A percentile compares a stretch with the other conserved stretches of the same genome.
phyloP scores from a whole-genome alignment of 2,797 vertebrate genomes.

The Chiroxiphia lanceolata region DNA sequence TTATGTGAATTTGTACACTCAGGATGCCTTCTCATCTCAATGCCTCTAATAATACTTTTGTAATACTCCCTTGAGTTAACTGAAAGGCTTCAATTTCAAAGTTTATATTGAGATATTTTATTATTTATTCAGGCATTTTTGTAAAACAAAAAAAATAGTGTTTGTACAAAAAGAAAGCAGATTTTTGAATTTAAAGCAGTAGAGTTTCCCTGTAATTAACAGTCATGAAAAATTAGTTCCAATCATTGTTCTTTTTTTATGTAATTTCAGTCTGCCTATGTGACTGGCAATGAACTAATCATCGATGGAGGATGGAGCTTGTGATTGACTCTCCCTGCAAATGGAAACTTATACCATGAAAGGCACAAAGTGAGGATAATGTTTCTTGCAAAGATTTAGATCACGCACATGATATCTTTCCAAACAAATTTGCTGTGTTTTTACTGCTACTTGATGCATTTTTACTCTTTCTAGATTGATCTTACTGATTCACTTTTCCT shows the following conservation, averaged over 20 bases:
- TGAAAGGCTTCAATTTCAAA: neutral
- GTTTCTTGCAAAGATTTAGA: neutral
- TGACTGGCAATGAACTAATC: slow-evolving; percentile 90
- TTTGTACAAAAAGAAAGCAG: neutral
- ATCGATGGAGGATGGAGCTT: slow-evolving; percentile 96
- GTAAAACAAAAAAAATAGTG: neutral
- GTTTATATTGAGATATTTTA: neutral
- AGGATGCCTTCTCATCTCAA: neutral
- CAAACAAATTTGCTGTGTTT: neutral
- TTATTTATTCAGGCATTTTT: neutral
- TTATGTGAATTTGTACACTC: neutral
- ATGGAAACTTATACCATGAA: neutral
- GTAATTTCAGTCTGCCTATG: slow-evolving; percentile 85
- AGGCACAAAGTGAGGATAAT: neutral
- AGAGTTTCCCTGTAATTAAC: neutral
- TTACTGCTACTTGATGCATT: neutral
- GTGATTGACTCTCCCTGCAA: slow-evolving; percentile 68
- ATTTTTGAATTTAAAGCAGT: neutral
- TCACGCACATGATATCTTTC: neutral
- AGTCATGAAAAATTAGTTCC: neutral
- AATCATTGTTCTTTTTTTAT: neutral
- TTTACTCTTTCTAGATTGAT: neutral
- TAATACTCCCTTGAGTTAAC: neutral
- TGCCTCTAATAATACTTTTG: neutral
- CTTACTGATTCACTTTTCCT: neutral